These are phyloP conservation scores for Lithobates sylvaticus DNA, from an alignment of 2,797 vertebrate species.

Conservation along the genomic window DNA sequence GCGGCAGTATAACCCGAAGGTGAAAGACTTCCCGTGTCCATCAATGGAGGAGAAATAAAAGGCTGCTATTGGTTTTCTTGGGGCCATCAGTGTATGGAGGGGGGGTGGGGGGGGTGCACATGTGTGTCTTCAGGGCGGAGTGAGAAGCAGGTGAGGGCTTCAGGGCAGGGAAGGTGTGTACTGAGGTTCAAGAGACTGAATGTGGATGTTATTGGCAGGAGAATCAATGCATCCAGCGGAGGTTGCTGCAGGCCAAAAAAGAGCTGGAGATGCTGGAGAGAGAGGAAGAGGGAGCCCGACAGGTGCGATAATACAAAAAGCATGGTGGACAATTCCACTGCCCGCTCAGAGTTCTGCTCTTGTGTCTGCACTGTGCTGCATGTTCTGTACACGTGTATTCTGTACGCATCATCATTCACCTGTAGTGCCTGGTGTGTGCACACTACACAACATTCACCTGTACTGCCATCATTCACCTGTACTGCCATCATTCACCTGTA, in stretches of 20 bases:
- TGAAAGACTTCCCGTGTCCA: too few relatives aligned
- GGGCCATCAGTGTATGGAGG: too few relatives aligned
- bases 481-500: neutral
- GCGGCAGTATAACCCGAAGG: too few relatives aligned
- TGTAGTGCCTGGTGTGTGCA: neutral
- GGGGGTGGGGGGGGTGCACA: too few relatives aligned
- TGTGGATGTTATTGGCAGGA: slow-evolving; percentile 59
- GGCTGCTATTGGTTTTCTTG: too few relatives aligned
- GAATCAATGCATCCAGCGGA: slow-evolving; percentile 58
- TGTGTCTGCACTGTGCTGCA: neutral
- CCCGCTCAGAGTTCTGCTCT: neutral
- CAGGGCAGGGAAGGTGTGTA: neutral
- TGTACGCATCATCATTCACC: neutral
- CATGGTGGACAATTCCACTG: neutral
- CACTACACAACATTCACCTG: neutral
- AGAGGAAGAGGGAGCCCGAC: slow-evolving; percentile 40
- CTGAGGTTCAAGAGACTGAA: slow-evolving; percentile 15
- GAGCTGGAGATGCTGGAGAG: slow-evolving; percentile 56
- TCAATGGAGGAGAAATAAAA: too few relatives aligned
- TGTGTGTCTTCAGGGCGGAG: too few relatives aligned
- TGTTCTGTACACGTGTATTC: neutral
- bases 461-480: neutral
- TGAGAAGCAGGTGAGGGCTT: too few relatives aligned
- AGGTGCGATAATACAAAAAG: slow-evolving; percentile 42
- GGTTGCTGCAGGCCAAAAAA: slow-evolving; percentile 53